phyloP scores from a whole-genome alignment of 2,888 invertebrate genomes.

The Capitulum mitella region DNA sequence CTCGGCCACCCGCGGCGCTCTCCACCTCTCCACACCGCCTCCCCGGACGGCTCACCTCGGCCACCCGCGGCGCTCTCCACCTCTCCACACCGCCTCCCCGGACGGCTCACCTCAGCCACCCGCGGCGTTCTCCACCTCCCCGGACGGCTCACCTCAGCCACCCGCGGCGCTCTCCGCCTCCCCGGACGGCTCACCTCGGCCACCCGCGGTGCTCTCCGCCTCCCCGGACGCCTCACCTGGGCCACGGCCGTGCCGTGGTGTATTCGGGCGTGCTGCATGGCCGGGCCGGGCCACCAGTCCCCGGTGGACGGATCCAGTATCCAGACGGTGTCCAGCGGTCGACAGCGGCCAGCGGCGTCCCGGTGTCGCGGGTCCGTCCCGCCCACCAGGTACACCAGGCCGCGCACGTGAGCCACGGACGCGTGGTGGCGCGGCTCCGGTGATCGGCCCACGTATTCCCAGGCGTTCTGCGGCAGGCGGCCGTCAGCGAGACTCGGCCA shows the following conservation, averaged over 20 bases:
- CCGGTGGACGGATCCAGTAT: slow-evolving; percentile 58
- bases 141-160: too few relatives aligned
- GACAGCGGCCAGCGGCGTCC: slow-evolving; percentile 53
- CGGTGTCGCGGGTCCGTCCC: slow-evolving; percentile 57
- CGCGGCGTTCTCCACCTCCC: too few relatives aligned
- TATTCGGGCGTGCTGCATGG: slow-evolving; percentile 55
- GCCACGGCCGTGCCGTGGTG: slow-evolving; percentile 62
- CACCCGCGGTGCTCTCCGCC: too few relatives aligned
- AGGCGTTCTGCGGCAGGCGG: slow-evolving; percentile 47
- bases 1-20: too few relatives aligned
- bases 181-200: too few relatives aligned
- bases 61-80: too few relatives aligned
- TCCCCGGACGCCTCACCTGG: slow-evolving; percentile 45
- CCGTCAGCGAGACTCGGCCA: too few relatives aligned
- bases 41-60: too few relatives aligned
- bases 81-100: too few relatives aligned
- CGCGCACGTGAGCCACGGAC: slow-evolving; percentile 43
- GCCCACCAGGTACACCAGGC: slow-evolving; percentile 42
- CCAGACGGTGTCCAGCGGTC: slow-evolving; percentile 58
- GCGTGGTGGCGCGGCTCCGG: slow-evolving; percentile 60
- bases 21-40: too few relatives aligned
- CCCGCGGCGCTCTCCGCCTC: too few relatives aligned
- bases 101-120: too few relatives aligned
- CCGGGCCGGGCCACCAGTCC: slow-evolving; percentile 58
- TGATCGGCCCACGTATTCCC: slow-evolving; percentile 60